phyloP scores from a whole-genome alignment of 2,797 vertebrate genomes.

The Hydrocynus forskahlii region DNA sequence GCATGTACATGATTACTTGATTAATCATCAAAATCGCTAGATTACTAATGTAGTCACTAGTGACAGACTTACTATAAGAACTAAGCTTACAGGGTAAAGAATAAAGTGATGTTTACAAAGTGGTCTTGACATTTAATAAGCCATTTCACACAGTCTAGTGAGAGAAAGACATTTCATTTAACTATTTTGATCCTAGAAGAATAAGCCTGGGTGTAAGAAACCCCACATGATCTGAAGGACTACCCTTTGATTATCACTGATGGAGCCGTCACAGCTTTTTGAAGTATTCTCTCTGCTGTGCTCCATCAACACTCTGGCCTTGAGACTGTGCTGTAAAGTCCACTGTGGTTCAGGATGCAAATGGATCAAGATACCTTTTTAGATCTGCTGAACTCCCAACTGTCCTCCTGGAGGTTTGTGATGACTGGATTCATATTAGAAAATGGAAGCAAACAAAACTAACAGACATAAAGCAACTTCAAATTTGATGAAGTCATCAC shows the following conservation, averaged over 20 bases:
- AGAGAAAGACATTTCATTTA: not conserved
- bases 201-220: not conserved
- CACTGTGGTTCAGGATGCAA: conserved; percentile 18
- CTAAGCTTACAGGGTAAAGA: too few species aligned
- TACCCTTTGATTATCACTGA: not conserved
- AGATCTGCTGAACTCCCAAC: conserved; percentile 7
- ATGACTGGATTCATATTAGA: not conserved
- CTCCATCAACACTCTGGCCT: conserved; percentile 6
- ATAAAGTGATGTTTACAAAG: not conserved
- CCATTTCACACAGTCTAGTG: not conserved
- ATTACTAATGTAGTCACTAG: too few species aligned
- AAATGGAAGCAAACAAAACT: not conserved
- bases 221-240: not conserved
- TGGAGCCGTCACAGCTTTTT: not conserved
- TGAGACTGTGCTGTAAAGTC: conserved; percentile 24
- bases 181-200: not conserved
- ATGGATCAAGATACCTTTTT: conserved; percentile 16
- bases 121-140: not conserved
- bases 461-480: not conserved
- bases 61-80: too few species aligned
- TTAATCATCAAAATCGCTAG: too few species aligned
- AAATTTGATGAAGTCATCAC: not conserved
- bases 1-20: too few species aligned
- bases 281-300: conserved; percentile 1
- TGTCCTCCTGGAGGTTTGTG: not conserved